Evolutionary conservation across 1,140 invertebrate genomes (phyloP).

Genomic region (Aphaenogaster floridana): DNA sequence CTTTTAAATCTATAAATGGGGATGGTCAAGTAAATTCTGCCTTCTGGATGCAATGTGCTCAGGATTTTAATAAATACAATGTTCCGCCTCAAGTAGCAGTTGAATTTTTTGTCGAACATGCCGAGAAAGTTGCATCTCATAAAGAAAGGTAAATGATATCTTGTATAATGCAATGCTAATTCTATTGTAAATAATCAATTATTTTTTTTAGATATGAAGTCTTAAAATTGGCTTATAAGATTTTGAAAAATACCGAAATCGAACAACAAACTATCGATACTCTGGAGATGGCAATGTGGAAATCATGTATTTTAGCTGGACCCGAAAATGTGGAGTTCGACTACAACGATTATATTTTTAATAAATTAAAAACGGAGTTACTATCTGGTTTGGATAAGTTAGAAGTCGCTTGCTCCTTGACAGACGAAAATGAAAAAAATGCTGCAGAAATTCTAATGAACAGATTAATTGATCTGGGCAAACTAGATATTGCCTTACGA

Average conservation of each 20-base stretch:
- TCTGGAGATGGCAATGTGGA: slow-evolving; percentile 85
- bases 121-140: slow-evolving; percentile 84
- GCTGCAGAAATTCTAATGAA: slow-evolving; percentile 80
- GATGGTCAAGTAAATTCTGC: slow-evolving; percentile 83
- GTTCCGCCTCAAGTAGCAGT: slow-evolving; percentile 87
- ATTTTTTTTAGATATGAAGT: slow-evolving; percentile 79
- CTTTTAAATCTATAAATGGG: slow-evolving; percentile 77
- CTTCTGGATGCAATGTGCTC: slow-evolving; percentile 88
- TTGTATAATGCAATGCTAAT: background rate
- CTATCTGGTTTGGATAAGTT: slow-evolving; percentile 77
- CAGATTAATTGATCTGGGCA: slow-evolving; percentile 79
- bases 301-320: slow-evolving; percentile 82
- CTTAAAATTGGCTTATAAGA: slow-evolving; percentile 80
- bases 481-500: slow-evolving; percentile 80
- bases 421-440: slow-evolving; percentile 72
- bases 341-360: slow-evolving; percentile 70
- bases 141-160: slow-evolving; percentile 77
- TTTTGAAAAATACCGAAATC: slow-evolving; percentile 76
- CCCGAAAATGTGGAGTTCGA: slow-evolving; percentile 80
- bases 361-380: slow-evolving; percentile 83
- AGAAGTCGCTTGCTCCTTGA: slow-evolving; percentile 76
- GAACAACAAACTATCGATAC: slow-evolving; percentile 79
- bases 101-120: slow-evolving; percentile 87
- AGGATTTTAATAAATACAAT: slow-evolving; percentile 87
- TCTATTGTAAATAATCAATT: slow-evolving; percentile 18